Conservation (phyloP, 2,113 vertebrate genomes). For the Barbus barbus region DNA sequence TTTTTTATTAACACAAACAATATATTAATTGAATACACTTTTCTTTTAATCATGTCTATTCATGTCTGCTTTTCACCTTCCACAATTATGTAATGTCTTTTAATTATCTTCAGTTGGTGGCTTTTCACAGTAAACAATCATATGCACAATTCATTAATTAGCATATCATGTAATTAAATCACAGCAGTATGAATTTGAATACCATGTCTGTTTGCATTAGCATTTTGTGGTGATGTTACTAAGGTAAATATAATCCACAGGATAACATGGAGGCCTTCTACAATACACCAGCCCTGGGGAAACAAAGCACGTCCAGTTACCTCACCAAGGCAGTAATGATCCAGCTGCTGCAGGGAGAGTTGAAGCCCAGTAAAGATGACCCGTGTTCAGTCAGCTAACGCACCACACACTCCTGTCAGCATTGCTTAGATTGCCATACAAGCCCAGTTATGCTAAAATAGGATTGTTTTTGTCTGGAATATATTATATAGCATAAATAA, state of each 20-base stretch:
- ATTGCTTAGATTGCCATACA: not conserved
- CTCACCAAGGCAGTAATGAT: slow-evolving; percentile 92
- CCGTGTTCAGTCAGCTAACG: slow-evolving; percentile 89
- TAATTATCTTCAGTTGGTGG: not conserved
- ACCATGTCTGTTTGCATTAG: not conserved
- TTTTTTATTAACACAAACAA: not conserved
- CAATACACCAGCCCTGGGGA: slow-evolving; percentile 86
- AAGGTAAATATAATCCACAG: slow-evolving; percentile 64
- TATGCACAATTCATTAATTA: not conserved
- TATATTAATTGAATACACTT: not conserved
- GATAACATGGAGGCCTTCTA: slow-evolving; percentile 87
- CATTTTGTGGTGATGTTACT: slow-evolving; percentile 1
- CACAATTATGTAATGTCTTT: not conserved
- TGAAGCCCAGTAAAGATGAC: slow-evolving; percentile 85
- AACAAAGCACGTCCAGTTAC: slow-evolving; percentile 90
- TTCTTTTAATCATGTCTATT: not conserved
- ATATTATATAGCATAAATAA: not conserved
- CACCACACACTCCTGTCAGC: not conserved
- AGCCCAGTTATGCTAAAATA: not conserved
- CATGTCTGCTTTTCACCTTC: not conserved
- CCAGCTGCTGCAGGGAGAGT: slow-evolving; percentile 87
- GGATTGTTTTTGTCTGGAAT: not conserved
- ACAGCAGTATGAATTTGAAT: not conserved
- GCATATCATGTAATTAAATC: not conserved
- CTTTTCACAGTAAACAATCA: not conserved